Evolutionary conservation across 2,113 vertebrate species (phyloP).

Genomic region (Mobula birostris): DNA sequence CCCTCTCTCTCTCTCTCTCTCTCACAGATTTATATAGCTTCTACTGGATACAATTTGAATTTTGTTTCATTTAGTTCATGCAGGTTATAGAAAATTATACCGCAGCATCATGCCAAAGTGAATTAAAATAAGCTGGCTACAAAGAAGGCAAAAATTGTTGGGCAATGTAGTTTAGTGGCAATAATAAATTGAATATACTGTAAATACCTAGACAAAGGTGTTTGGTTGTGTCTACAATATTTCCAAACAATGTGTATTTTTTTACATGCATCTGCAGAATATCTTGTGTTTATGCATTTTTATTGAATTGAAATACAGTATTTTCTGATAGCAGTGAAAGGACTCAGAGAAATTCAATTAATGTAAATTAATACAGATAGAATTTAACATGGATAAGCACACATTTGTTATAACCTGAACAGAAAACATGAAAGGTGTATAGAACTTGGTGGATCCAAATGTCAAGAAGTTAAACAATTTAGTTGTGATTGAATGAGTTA

Average conservation of each 20-base stretch:
- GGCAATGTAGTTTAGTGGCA: not conserved
- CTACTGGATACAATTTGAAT: not conserved
- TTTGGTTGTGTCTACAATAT: not conserved
- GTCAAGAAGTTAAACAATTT: not conserved
- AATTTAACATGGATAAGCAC: not conserved
- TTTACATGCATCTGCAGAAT: too few species aligned
- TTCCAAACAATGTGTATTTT: not conserved
- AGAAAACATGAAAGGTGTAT: not conserved
- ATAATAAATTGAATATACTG: not conserved
- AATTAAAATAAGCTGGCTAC: not conserved
- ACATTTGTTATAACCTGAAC: not conserved
- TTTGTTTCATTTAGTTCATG: not conserved
- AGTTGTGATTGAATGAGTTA: not conserved
- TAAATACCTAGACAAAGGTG: not conserved
- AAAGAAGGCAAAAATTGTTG: not conserved
- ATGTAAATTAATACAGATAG: not conserved
- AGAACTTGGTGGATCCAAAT: not conserved
- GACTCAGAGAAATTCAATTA: not conserved
- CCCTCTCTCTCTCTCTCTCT: too few species aligned
- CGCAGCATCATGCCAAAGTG: not conserved
- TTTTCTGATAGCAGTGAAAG: not conserved
- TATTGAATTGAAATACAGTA: not conserved
- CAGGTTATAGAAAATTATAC: not conserved
- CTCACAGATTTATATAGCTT: not conserved
- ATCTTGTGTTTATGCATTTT: too few species aligned